Evolutionary conservation across 2,113 vertebrate genomes (phyloP).

Genomic region (Siniperca chuatsi): DNA sequence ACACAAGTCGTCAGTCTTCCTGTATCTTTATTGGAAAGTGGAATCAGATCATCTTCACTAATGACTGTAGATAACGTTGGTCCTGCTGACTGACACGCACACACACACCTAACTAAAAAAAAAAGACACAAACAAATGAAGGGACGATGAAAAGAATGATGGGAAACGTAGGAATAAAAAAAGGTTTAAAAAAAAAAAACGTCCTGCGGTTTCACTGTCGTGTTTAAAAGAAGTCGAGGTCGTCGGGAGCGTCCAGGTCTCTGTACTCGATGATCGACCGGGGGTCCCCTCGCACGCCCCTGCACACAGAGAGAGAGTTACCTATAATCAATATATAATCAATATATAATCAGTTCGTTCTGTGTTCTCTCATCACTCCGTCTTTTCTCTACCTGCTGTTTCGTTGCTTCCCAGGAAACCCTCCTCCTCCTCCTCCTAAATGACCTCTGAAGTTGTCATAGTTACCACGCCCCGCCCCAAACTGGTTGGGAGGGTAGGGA

Average conservation of each 20-base stretch:
- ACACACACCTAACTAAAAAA: slow-evolving; percentile 11
- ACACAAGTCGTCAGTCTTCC: not conserved
- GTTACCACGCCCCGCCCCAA: slow-evolving; percentile 87
- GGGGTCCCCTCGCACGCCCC: slow-evolving; percentile 91
- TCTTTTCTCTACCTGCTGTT: slow-evolving; percentile 80
- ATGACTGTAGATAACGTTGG: slow-evolving; percentile 29
- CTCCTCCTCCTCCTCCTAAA: slow-evolving; percentile 75
- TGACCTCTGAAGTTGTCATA: slow-evolving; percentile 92
- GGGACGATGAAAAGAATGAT: slow-evolving; percentile 10
- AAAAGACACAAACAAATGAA: not conserved
- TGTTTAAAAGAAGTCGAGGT: slow-evolving; percentile 91
- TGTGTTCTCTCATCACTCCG: not conserved
- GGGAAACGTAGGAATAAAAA: slow-evolving; percentile 49
- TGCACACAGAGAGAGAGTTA: slow-evolving; percentile 47
- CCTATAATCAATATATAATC: not conserved
- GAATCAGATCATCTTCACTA: slow-evolving; percentile 21
- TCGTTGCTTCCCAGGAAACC: slow-evolving; percentile 85
- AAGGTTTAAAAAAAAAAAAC: slow-evolving; percentile 7
- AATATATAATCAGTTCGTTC: not conserved
- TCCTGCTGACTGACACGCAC: slow-evolving; percentile 29
- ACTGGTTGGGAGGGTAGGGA: slow-evolving; percentile 88
- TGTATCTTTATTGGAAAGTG: slow-evolving; percentile 58
- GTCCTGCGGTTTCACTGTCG: not conserved
- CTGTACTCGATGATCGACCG: slow-evolving; percentile 92
- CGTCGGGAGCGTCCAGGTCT: slow-evolving; percentile 92